Percentiles rank a stretch among this genome's conserved stretches.
phyloP scores from a whole-genome alignment of 2,797 vertebrate genomes.

The Malacoraja senta region DNA sequence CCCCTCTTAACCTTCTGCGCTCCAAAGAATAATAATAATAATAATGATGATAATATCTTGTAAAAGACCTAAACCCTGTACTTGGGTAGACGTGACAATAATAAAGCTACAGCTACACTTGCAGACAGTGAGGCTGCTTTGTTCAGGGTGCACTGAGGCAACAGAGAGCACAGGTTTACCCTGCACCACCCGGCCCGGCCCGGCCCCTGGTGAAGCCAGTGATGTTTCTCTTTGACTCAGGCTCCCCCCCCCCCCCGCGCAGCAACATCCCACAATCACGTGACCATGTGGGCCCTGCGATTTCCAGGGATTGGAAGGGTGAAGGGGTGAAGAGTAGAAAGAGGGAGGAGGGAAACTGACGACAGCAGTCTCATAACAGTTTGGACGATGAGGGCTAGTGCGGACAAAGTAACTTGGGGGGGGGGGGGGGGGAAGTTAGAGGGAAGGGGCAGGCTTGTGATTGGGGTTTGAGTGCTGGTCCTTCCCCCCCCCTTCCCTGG shows the following conservation, averaged over 20 bases:
- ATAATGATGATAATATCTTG: too few species aligned
- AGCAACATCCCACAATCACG: not conserved
- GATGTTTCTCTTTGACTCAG: too few species aligned
- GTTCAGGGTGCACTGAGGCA: not conserved
- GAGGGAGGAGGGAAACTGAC: not conserved
- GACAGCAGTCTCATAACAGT: not conserved
- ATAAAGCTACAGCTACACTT: not conserved
- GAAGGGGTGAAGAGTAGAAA: too few species aligned
- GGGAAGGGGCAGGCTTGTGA: too few species aligned
- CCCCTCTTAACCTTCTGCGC: too few species aligned
- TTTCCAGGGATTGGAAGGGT: too few species aligned
- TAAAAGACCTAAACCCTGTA: too few species aligned
- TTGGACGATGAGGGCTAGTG: accelerated
- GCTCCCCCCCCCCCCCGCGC: not conserved
- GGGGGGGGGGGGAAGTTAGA: not conserved
- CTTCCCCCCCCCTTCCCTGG: not conserved
- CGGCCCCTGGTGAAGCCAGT: too few species aligned
- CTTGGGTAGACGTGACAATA: too few species aligned
- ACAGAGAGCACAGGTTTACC: not conserved
- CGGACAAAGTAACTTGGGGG: not conserved
- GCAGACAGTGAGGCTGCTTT: not conserved
- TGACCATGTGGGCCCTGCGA: not conserved
- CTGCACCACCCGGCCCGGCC: too few species aligned
- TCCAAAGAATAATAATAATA: too few species aligned
- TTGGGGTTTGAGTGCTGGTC: not conserved